phyloP scores from a whole-genome alignment of 2,888 invertebrate species.

The Cataglyphis cursor region DNA sequence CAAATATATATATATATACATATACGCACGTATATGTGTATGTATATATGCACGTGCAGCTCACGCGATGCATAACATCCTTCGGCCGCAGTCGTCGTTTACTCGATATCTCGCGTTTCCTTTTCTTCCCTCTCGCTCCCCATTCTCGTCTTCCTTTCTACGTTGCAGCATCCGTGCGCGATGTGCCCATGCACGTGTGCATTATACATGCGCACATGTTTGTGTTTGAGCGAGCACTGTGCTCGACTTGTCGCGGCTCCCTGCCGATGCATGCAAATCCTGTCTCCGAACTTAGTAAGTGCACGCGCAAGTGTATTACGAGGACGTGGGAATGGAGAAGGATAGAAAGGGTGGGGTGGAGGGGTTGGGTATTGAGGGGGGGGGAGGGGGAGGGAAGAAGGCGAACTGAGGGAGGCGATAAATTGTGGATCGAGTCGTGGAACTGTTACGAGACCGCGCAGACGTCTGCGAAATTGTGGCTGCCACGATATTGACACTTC shows the following conservation, averaged over 20 bases:
- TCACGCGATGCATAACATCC: conserved; percentile 54
- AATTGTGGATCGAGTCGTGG: conserved; percentile 72
- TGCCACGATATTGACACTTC: conserved; percentile 60
- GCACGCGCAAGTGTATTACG: conserved; percentile 73
- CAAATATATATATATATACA: not conserved
- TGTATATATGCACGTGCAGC: conserved; percentile 35
- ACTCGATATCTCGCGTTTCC: conserved; percentile 56
- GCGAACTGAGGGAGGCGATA: conserved; percentile 61
- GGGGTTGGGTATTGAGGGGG: not conserved
- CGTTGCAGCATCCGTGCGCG: conserved; percentile 34
- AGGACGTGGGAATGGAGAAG: not conserved
- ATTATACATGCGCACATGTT: conserved; percentile 21
- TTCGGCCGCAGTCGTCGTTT: conserved; percentile 58
- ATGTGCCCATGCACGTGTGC: not conserved
- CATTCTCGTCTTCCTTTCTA: conserved; percentile 21
- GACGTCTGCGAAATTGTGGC: conserved; percentile 71
- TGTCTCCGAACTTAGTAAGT: conserved; percentile 74
- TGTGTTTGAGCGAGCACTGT: conserved; percentile 17
- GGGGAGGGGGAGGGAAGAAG: not conserved
- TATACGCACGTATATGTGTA: too few relatives aligned
- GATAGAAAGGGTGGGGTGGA: not conserved
- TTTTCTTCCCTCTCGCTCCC: conserved; percentile 40
- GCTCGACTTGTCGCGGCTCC: conserved; percentile 51
- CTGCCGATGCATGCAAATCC: conserved; percentile 74
- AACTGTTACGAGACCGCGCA: conserved; percentile 68